A percentile compares a stretch with the other conserved stretches of the same genome.
Evolutionary conservation across 2,888 invertebrate genomes (phyloP).

Genomic region (Brachycybe producta): DNA sequence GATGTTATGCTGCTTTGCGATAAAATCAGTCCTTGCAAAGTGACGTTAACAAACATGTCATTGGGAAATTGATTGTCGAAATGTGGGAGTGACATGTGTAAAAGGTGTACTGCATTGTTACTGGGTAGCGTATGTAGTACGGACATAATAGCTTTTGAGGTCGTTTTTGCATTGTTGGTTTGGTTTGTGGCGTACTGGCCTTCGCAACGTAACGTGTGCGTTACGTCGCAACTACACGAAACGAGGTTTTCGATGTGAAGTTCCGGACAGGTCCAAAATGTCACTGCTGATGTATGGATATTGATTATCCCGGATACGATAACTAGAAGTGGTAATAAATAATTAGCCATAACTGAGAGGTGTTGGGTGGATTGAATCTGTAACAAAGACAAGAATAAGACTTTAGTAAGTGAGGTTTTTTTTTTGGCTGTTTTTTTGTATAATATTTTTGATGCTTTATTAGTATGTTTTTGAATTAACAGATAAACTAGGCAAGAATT

Average conservation of each 20-base stretch:
- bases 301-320: too few species aligned
- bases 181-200: background rate
- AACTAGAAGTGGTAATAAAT: too few species aligned
- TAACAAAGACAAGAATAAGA: too few species aligned
- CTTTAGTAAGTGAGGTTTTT: too few species aligned
- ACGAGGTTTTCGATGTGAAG: background rate
- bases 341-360: too few species aligned
- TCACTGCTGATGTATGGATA: background rate
- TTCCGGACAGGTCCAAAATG: conserved; percentile 5
- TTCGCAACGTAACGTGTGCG: background rate
- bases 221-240: conserved; percentile 3
- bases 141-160: background rate
- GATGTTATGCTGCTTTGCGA: background rate
- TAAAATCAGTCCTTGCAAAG: conserved; percentile 3
- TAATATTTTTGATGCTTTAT: too few species aligned
- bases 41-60: background rate
- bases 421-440: too few species aligned
- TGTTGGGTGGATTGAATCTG: too few species aligned
- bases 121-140: background rate
- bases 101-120: conserved; percentile 2
- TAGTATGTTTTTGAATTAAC: too few species aligned
- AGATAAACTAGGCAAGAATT: too few species aligned
- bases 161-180: too few species aligned
- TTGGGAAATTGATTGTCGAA: background rate
- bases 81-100: background rate